These are phyloP conservation scores for Maconellicoccus hirsutus DNA, from an alignment of 1,140 invertebrate genomes.

Conservation along the genomic window DNA sequence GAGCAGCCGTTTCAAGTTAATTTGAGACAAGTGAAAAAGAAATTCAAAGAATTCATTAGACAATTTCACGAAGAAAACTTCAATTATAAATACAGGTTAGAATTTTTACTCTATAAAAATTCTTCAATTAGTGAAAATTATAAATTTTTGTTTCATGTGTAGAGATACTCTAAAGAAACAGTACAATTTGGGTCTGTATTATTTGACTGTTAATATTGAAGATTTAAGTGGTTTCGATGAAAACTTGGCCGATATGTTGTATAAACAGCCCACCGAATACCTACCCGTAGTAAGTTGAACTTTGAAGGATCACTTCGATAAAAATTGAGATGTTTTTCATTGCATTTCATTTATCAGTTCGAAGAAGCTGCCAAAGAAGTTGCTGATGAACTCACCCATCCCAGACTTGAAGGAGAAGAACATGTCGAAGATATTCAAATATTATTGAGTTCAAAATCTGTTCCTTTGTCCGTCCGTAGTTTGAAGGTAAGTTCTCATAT, in stretches of 20 bases:
- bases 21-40: constrained; percentile 72
- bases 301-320: background rate
- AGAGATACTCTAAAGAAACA: constrained; percentile 89
- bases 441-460: constrained; percentile 70
- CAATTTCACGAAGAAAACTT: constrained; percentile 95
- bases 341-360: constrained; percentile 43
- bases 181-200: constrained; percentile 85
- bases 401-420: constrained; percentile 79
- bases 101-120: constrained; percentile 6
- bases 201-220: constrained; percentile 84
- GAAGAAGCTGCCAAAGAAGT: constrained; percentile 97
- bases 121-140: background rate
- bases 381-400: constrained; percentile 90
- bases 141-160: constrained; percentile 27
- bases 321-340: background rate
- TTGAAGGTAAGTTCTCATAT: constrained; percentile 61
- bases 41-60: constrained; percentile 91
- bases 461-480: constrained; percentile 67
- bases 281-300: constrained; percentile 56
- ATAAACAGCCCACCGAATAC: constrained; percentile 85
- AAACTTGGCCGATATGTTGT: constrained; percentile 79
- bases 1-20: constrained; percentile 53
- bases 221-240: constrained; percentile 94
- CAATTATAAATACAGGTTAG: constrained; percentile 88
- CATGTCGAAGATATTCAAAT: constrained; percentile 91